A percentile compares a stretch with the other conserved stretches of the same genome.
Conservation (phyloP, 2,113 vertebrate genomes). For the Erinaceus europaeus region DNA sequence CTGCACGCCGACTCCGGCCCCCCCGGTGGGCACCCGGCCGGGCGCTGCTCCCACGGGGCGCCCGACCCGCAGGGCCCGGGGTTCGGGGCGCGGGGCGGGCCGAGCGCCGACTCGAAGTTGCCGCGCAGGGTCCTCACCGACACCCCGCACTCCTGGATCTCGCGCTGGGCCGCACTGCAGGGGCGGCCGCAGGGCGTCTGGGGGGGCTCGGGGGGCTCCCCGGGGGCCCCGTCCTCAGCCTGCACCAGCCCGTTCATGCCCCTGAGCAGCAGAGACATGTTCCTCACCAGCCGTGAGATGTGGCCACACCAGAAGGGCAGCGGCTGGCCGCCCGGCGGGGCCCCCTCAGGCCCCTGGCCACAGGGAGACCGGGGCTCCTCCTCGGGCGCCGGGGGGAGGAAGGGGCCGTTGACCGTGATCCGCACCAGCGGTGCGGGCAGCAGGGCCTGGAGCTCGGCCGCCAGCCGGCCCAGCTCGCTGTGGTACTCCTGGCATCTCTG, state of each 20-base stretch:
- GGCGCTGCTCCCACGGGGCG: background rate
- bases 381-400: slow-evolving; percentile 71
- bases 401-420: slow-evolving; percentile 89
- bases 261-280: slow-evolving; percentile 90
- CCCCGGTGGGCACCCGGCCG: background rate
- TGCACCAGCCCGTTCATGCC: slow-evolving; percentile 80
- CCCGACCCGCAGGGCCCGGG: background rate
- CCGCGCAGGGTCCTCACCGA: slow-evolving; percentile 89
- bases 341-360: fast-evolving
- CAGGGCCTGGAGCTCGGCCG: slow-evolving; percentile 88
- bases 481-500: slow-evolving; percentile 89
- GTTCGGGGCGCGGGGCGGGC: background rate
- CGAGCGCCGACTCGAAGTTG: slow-evolving; percentile 85
- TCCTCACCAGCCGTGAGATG: slow-evolving; percentile 89
- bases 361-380: background rate
- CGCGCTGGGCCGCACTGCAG: slow-evolving; percentile 84
- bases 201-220: background rate
- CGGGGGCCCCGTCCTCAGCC: background rate
- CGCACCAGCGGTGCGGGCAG: slow-evolving; percentile 91
- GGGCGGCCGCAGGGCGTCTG: slow-evolving; percentile 67
- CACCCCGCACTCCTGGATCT: slow-evolving; percentile 93
- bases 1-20: fast-evolving
- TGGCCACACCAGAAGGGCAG: slow-evolving; percentile 91
- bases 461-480: slow-evolving; percentile 88
- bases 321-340: slow-evolving; percentile 68